Conservation (phyloP, 2,113 vertebrate species). For the Cyprinodon brontotheroides region DNA sequence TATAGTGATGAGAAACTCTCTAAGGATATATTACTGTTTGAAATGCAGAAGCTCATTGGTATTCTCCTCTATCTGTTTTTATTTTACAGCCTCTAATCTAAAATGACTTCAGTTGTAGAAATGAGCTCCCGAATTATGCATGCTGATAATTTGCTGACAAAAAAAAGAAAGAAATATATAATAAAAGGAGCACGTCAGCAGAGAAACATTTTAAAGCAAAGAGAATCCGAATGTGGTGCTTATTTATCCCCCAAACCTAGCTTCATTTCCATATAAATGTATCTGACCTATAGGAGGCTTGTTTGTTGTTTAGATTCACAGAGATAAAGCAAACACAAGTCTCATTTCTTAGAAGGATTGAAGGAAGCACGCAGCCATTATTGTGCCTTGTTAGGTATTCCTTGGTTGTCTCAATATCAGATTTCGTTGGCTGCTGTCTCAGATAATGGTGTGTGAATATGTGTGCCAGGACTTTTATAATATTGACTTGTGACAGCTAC, state of each 20-base stretch:
- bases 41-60: conserved; percentile 35
- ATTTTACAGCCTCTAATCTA: conserved; percentile 56
- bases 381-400: conserved; percentile 31
- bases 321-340: conserved; percentile 53
- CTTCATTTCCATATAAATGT: conserved; percentile 73
- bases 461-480: conserved; percentile 27
- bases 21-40: conserved; percentile 12
- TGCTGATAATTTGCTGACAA: conserved; percentile 41
- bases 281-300: conserved; percentile 45
- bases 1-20: conserved; percentile 19
- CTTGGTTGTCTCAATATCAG: conserved; percentile 36
- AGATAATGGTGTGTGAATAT: conserved; percentile 2
- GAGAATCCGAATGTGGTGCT: conserved; percentile 32
- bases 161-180: not conserved
- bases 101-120: conserved; percentile 52
- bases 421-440: conserved; percentile 37
- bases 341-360: conserved; percentile 40
- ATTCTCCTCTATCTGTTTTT: conserved; percentile 48
- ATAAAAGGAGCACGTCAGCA: conserved; percentile 34
- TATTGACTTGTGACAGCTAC: conserved; percentile 48
- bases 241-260: conserved; percentile 56
- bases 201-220: conserved; percentile 50
- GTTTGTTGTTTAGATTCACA: conserved; percentile 50
- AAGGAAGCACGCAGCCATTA: conserved; percentile 10
- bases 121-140: conserved; percentile 38